Evolutionary conservation across 2,888 invertebrate genomes (phyloP).

Genomic region (Perizoma affinitatum): DNA sequence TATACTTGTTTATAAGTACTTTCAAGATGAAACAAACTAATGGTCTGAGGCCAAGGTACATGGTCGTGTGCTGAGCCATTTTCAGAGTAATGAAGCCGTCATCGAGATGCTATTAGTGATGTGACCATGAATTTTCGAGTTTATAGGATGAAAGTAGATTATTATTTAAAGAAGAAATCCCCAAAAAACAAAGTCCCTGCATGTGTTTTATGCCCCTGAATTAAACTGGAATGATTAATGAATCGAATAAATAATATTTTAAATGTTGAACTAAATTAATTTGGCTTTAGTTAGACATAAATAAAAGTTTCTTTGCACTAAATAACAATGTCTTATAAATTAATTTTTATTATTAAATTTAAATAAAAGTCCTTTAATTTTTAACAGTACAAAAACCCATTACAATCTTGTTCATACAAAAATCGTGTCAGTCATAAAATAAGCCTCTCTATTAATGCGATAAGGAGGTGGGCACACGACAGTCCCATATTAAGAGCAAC

Average conservation of each 20-base stretch:
- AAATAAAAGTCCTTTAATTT: constrained; percentile 4
- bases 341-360: constrained; percentile 1
- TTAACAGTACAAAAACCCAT: constrained; percentile 6
- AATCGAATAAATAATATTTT: too few relatives aligned
- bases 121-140: constrained; percentile 22
- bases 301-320: too few relatives aligned
- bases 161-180: too few relatives aligned
- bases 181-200: not conserved
- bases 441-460: constrained; percentile 15
- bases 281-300: too few relatives aligned
- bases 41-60: not conserved
- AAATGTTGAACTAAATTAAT: too few relatives aligned
- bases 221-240: too few relatives aligned
- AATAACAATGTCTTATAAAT: too few relatives aligned
- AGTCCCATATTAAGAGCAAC: constrained; percentile 7
- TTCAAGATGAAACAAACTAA: too few relatives aligned
- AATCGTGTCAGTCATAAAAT: constrained; percentile 20
- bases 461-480: constrained; percentile 2
- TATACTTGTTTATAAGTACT: too few relatives aligned
- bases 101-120: constrained; percentile 38
- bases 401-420: constrained; percentile 9
- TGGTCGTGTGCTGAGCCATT: not conserved
- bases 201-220: not conserved
- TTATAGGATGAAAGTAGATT: not conserved
- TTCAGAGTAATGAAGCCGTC: constrained; percentile 57